Evolutionary conservation across 2,797 vertebrate species (phyloP), one percentile per base, ranked within the genome.

Genomic region (Hylomyscus alleni): DNA sequence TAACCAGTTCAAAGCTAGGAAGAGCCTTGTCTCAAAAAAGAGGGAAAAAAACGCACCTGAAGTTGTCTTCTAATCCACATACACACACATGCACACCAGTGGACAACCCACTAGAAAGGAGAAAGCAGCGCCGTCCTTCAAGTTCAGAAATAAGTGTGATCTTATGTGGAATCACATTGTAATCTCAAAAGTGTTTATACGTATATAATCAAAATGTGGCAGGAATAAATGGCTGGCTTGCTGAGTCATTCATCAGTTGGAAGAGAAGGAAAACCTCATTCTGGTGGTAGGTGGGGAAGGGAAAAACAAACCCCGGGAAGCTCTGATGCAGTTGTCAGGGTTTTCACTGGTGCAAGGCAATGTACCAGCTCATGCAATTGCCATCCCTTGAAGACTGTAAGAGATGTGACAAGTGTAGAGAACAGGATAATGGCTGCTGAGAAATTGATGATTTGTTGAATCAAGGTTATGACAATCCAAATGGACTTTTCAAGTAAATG

Each of bases 401-500:
- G 40, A 37, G 6, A 44, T 5, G 40, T 76, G 24, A 58, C 58
- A 50, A 78, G 56, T 31, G 40, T 8, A 62, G 60, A 62, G 34
- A 26, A 69, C 1, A 44, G 10, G 47, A 50, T 47, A 37, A 69
- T 15, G 62, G 3, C 37, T 83, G 69, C 86, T 80, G 40, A 26
- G 15, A 40, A 13, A 22, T 17, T 17, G 58, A 26, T 77, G 65
- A 73, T 54, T 89, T 73, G n/a, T 10, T 77, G n/a, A 91, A 60
- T 65, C 62, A 83, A 90, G 44, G 58, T 89, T 86, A 60, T 84
- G n/a, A 83, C 47, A 34, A 40, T 29, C 76, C 54, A 13, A 26
- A 15, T 73, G 47, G 22, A 90, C 31, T 34, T 47, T 83, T 87
- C n/a, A 95, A 37, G 62, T 6, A 93, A 91, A 91, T 14, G n/a